These are phyloP conservation scores for Malurus melanocephalus DNA, from an alignment of 2,113 vertebrate species.

Conservation along the genomic window DNA sequence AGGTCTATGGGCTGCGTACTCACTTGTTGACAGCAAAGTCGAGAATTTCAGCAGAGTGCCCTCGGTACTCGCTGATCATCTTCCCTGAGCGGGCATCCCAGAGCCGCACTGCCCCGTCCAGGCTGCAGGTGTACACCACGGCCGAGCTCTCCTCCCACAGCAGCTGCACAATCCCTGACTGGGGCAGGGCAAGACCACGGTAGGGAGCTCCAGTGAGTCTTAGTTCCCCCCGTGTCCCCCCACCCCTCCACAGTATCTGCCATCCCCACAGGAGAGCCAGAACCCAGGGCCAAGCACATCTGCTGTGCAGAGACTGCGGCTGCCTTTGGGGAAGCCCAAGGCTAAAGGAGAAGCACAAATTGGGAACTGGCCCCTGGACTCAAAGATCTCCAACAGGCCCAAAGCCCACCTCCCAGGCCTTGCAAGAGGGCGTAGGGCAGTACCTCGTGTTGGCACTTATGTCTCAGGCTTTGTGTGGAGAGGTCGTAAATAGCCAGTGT, in stretches of 20 bases:
- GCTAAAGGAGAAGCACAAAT: background rate
- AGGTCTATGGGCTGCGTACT: background rate
- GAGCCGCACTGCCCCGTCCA: constrained; percentile 85
- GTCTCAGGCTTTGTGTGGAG: constrained; percentile 83
- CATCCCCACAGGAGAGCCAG: background rate
- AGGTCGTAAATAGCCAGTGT: constrained; percentile 92
- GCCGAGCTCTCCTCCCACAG: constrained; percentile 90
- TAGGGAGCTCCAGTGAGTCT: background rate
- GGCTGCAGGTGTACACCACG: constrained; percentile 90
- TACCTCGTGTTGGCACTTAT: constrained; percentile 91
- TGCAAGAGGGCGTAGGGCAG: background rate
- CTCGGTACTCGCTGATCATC: constrained; percentile 86
- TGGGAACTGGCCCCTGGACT: background rate
- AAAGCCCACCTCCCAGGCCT: background rate
- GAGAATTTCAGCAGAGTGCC: constrained; percentile 90
- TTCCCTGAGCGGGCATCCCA: constrained; percentile 90
- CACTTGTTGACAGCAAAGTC: constrained; percentile 91
- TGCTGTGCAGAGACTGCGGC: background rate
- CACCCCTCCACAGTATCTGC: background rate
- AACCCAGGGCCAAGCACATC: background rate
- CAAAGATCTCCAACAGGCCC: background rate
- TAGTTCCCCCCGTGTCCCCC: rapidly evolving
- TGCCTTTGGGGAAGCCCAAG: background rate
- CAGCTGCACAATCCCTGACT: constrained; percentile 92
- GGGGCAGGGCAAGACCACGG: background rate